Base-by-base conservation (phyloP, 2,797 vertebrate species). In the Sebastiscus tertius region DNA sequence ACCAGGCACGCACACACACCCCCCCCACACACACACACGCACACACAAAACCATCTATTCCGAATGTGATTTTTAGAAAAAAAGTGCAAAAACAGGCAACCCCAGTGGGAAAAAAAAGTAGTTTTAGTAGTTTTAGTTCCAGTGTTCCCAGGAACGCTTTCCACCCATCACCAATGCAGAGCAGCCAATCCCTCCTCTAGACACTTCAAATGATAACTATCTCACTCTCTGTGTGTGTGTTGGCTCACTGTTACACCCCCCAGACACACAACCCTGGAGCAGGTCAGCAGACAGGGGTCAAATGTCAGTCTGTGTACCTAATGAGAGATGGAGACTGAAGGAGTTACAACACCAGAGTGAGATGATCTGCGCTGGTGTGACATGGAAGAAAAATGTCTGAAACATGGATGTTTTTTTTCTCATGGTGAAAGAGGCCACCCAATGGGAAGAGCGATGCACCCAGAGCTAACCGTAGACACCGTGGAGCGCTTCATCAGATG, bases 221-320 rank as follows among this genome's bases (percentile, higher is more conserved):
- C 82, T 88, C 65, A 56, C 82, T 65, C 71, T 77, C 64, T 31
- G 64, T 61, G 46, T 16, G 72, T 20, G 69, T 49, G 78, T 60
- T 77, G 81, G 60, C 76, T 77, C 73, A 66, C 60, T 55, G 60
- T 82, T 75, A 85, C 78, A 82, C 33, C 67, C 55, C 59, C 42
- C 42, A 81, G 16, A 80, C 70, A 49, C 68, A 68, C 64, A 81
- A 62, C 58, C 72, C 13, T 29, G 55, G 34, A 83, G 68, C 60
- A 71, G 75, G 80, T 87, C 89, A 74, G 74, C 79, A 86, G 85
- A 82, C 81, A 58, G 54, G 58, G 84, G 85, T 90, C 88, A 91
- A 62, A 82, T 77, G 73, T 91, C 77, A 66, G 22, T 58, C 72
- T 72, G 65, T 68, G 65, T 60, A 66, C 54, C 72, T 10, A 86